phyloP scores from a whole-genome alignment of 1,140 invertebrate species.

The Heliconius nattereri region DNA sequence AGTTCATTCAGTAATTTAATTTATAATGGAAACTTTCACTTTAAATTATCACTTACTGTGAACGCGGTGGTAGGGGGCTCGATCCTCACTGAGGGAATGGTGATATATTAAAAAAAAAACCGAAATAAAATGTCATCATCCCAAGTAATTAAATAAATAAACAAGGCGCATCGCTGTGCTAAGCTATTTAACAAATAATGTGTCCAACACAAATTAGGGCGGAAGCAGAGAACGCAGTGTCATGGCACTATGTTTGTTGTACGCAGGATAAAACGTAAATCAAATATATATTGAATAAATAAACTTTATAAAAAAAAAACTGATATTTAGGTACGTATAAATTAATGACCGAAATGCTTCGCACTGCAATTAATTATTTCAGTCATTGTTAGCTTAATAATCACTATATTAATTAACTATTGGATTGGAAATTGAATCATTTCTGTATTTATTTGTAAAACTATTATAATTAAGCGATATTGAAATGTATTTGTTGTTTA shows the following conservation, averaged over 20 bases:
- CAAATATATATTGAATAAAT: neutral
- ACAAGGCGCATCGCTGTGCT: no score
- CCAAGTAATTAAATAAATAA: no score
- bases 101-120: no score
- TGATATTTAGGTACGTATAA: neutral
- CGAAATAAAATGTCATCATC: no score
- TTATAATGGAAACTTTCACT: neutral
- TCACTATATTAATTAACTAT: conserved; percentile 2
- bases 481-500: neutral
- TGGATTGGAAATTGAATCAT: neutral
- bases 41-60: no score
- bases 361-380: neutral
- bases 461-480: neutral
- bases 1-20: neutral
- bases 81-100: no score
- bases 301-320: no score
- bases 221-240: no score
- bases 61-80: no score
- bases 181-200: no score
- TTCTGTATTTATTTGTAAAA: neutral
- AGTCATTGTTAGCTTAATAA: neutral
- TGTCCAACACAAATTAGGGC: no score
- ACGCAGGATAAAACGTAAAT: neutral
- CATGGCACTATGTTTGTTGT: no score
- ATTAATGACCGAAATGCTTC: neutral